Conservation (phyloP, 2,113 vertebrate genomes). For the Podilymbus podiceps region DNA sequence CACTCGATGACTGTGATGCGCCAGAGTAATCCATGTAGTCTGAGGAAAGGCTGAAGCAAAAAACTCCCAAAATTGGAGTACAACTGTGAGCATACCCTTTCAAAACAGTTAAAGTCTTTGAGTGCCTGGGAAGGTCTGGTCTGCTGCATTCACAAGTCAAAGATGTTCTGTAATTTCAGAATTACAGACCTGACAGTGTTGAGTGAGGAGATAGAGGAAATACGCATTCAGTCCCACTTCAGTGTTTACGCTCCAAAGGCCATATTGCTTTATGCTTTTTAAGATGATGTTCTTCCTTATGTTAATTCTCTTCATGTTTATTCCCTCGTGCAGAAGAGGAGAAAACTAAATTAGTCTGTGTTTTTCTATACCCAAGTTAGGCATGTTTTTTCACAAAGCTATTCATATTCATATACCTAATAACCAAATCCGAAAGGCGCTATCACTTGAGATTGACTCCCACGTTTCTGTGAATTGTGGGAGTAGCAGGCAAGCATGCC, state of each 20-base stretch:
- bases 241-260: background rate
- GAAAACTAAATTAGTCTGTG: background rate
- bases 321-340: background rate
- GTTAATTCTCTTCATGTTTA: background rate
- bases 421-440: background rate
- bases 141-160: background rate
- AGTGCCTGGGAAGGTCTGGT: background rate
- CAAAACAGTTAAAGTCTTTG: background rate
- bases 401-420: background rate
- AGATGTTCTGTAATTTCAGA: background rate
- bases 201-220: background rate
- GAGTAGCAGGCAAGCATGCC: background rate
- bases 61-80: background rate
- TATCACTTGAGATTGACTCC: background rate
- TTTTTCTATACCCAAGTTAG: background rate
- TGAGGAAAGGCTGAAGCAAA: background rate
- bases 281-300: background rate
- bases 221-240: background rate
- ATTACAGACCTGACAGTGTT: background rate
- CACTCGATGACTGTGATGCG: background rate
- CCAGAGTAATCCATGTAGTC: background rate
- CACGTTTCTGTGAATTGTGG: background rate
- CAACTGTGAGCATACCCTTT: background rate
- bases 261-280: background rate
- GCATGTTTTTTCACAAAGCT: background rate